Percentiles rank a stretch among this genome's conserved stretches.
Evolutionary conservation across 2,888 invertebrate species (phyloP).

Genomic region (Busseola fusca): DNA sequence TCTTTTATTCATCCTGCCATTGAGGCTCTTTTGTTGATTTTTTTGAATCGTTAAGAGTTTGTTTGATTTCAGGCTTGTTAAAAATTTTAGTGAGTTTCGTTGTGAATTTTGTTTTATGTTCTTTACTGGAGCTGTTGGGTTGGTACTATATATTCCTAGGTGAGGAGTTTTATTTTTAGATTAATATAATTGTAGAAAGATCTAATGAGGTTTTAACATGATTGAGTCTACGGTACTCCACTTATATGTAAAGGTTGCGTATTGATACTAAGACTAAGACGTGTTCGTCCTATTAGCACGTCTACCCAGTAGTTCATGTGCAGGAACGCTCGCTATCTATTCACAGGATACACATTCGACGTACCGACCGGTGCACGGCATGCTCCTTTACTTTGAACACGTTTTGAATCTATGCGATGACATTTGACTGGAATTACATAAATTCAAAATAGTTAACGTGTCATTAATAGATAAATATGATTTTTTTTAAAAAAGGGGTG

Average conservation of each 20-base stretch:
- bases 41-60: conserved; percentile 40
- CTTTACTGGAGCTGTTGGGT: conserved; percentile 25
- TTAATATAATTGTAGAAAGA: neutral
- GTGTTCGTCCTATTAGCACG: conserved; percentile 6
- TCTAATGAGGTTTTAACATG: neutral
- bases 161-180: neutral
- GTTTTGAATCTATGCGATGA: neutral
- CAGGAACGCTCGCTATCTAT: conserved; percentile 11
- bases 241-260: too few relatives aligned
- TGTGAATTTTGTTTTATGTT: conserved; percentile 12
- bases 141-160: neutral
- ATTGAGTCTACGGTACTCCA: neutral
- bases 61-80: conserved; percentile 44
- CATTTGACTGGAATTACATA: neutral
- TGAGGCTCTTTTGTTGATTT: conserved; percentile 37
- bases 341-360: conserved; percentile 47
- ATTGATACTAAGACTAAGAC: neutral
- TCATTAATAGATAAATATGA: neutral
- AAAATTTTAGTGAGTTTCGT: conserved; percentile 29
- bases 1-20: conserved; percentile 55
- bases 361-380: conserved; percentile 16
- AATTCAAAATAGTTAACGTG: neutral
- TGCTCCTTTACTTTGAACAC: conserved; percentile 1
- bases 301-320: conserved; percentile 14
- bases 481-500: neutral